phyloP scores from a whole-genome alignment of 2,113 vertebrate species.

The Phylloscopus whistleri region DNA sequence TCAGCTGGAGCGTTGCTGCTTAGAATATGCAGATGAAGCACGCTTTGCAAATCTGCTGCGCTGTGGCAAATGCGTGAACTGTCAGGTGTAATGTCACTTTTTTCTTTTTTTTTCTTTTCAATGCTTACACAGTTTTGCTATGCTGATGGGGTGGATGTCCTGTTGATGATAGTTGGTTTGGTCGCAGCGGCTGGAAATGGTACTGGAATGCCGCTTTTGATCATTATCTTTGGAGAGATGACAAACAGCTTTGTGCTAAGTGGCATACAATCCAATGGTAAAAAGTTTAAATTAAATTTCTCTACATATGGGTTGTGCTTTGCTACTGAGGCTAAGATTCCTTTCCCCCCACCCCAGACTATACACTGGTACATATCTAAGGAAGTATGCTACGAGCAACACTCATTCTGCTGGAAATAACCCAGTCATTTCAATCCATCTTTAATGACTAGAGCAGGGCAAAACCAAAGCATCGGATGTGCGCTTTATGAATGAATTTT shows the following conservation, averaged over 20 bases:
- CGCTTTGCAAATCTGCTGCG: not conserved
- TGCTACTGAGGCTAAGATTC: not conserved
- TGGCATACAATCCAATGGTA: not conserved
- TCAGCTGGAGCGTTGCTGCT: not conserved
- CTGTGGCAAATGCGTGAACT: not conserved
- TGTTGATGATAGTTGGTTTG: constrained; percentile 74
- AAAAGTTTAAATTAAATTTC: not conserved
- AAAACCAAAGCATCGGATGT: not conserved
- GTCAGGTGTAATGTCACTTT: not conserved
- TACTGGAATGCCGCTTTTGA: constrained; percentile 77
- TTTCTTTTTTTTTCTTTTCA: not conserved
- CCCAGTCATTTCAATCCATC: not conserved
- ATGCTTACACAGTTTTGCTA: constrained; percentile 75
- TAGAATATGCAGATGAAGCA: not conserved
- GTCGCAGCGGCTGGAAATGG: constrained; percentile 76
- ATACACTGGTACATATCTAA: not conserved
- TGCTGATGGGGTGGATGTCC: constrained; percentile 72
- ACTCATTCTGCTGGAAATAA: not conserved
- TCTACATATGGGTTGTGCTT: not conserved
- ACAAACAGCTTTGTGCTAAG: constrained; percentile 79
- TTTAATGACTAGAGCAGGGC: not conserved
- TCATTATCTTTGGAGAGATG: constrained; percentile 84
- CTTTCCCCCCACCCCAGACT: fast-evolving
- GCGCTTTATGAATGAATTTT: not conserved
- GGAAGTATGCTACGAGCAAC: not conserved